These are phyloP conservation scores for Corapipo altera DNA, from an alignment of 2,113 vertebrate genomes.

Conservation along the genomic window DNA sequence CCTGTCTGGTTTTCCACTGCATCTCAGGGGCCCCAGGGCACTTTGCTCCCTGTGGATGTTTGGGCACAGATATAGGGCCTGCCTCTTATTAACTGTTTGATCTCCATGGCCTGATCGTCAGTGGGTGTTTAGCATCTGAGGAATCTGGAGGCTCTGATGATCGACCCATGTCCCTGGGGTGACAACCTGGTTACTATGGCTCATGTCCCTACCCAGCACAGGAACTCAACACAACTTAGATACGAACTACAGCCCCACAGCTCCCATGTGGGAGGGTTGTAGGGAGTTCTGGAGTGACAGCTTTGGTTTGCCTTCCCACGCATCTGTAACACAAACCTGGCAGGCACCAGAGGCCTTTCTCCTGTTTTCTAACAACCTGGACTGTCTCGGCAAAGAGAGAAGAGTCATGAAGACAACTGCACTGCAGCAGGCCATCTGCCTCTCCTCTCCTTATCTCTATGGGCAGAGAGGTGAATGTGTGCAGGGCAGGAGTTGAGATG, in stretches of 20 bases:
- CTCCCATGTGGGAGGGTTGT: background rate
- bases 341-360: background rate
- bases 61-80: background rate
- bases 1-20: background rate
- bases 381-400: background rate
- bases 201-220: background rate
- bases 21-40: fast-evolving
- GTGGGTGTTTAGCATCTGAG: background rate
- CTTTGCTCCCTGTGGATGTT: background rate
- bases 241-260: background rate
- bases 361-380: background rate
- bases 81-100: background rate
- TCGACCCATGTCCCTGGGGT: background rate
- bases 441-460: background rate
- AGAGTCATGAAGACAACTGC: background rate
- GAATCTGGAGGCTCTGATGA: background rate
- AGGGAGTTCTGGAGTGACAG: background rate
- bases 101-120: background rate
- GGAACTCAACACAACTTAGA: background rate
- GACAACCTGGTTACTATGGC: fast-evolving
- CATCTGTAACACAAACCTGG: background rate
- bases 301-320: background rate
- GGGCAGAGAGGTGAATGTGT: background rate
- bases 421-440: background rate
- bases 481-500: background rate